These are phyloP conservation scores for Verasper variegatus DNA, from an alignment of 2,113 vertebrate genomes.

Conservation along the genomic window DNA sequence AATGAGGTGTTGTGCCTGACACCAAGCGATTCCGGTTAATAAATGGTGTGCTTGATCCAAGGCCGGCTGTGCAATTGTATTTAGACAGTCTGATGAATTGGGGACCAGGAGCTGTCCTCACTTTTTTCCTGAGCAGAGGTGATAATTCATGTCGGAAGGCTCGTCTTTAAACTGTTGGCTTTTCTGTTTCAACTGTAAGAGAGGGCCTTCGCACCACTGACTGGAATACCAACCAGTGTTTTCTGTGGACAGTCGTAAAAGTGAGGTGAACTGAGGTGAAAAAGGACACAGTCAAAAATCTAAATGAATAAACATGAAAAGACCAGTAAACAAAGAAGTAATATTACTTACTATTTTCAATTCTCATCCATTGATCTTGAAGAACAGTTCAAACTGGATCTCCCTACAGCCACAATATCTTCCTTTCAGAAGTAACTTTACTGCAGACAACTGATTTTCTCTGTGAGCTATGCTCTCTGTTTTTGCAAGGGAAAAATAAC, in stretches of 20 bases:
- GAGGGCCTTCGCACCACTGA: neutral
- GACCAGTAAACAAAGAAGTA: neutral
- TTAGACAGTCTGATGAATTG: constrained; percentile 79
- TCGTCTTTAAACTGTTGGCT: constrained; percentile 37
- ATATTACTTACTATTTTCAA: neutral
- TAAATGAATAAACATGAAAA: neutral
- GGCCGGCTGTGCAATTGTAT: constrained; percentile 70
- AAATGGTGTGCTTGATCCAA: constrained; percentile 69
- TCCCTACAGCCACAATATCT: neutral
- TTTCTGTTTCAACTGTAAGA: constrained; percentile 23
- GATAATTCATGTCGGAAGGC: constrained; percentile 61
- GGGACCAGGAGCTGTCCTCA: constrained; percentile 54
- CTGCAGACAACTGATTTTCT: too few relatives aligned
- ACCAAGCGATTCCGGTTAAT: constrained; percentile 68
- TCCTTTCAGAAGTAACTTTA: neutral
- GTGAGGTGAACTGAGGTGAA: neutral
- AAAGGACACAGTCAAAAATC: neutral
- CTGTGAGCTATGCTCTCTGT: neutral
- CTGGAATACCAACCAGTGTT: constrained; percentile 3
- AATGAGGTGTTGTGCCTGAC: constrained; percentile 67
- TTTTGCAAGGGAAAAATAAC: too few relatives aligned
- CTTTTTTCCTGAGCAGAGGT: constrained; percentile 55
- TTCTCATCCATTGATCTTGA: neutral
- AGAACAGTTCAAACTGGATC: neutral
- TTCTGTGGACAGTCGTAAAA: neutral